Evolutionary conservation across 2,888 invertebrate genomes (phyloP), one percentile per base, ranked within the genome.

Genomic region (Adela reaumurella): DNA sequence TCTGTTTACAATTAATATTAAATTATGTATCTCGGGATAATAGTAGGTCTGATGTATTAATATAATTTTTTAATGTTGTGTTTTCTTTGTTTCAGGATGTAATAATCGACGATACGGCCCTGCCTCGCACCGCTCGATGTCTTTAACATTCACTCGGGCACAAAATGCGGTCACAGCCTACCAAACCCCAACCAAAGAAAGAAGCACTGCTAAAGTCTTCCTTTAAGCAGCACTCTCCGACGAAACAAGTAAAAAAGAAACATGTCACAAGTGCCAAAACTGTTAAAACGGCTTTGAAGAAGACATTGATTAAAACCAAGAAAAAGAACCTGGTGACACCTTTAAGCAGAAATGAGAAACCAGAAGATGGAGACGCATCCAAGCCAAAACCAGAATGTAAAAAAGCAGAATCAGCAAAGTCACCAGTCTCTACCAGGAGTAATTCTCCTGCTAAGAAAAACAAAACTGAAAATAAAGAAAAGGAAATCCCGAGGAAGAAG

Each of bases 131-230:
- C 63, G 63, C 35, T 74, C 72, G 64, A 77, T 72, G 74, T 63
- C 63, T 58, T 59, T 62, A 66, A 63, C 56, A 58, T 62, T 64
- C 57, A 64, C 58, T 61, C 66, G 64, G 72, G 64, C 62, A 63
- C 57, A 62, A 67, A 74, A 77, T 77, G 78, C 73, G 78, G 71
- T 74, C 77, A 62, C 77, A 76, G 60, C 62, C 69, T 61, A 64
- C 74, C 55, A 79, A 77, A 70, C 62, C 70, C 60, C 64, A 65
- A 61, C 66, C 71, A 62, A 78, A 74, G 64, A 77, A 76, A 65
- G 76, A 71, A 59, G 67, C 64, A 56, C 61, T 68, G 51, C 67
- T 57, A 61, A 77, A 72, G 67, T 63, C 69, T 62, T 59, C 68
- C 52, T 62, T 70, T 48, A 76, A 74, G 58, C 56, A 60, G 24